Conservation (phyloP, 2,888 invertebrate genomes). For the Tetheella fluctuosa region DNA sequence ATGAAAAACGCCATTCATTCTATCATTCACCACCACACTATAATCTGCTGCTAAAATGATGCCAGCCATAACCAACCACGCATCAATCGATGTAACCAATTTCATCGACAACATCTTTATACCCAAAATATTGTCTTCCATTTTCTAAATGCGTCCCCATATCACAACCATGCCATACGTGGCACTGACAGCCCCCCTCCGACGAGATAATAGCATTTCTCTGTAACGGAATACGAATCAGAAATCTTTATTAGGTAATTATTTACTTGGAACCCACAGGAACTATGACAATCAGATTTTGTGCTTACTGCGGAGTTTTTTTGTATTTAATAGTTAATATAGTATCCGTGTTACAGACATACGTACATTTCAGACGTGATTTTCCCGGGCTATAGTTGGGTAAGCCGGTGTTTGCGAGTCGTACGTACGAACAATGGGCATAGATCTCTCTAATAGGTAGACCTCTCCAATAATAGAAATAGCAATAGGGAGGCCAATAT, state of each 20-base stretch:
- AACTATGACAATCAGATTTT: slow-evolving; percentile 44
- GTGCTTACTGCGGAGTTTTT: slow-evolving; percentile 17
- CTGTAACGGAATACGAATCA: slow-evolving; percentile 38
- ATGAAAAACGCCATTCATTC: too few species aligned
- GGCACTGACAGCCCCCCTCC: slow-evolving; percentile 28
- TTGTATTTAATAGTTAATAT: not conserved
- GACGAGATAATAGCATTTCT: slow-evolving; percentile 44
- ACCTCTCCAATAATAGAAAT: too few species aligned
- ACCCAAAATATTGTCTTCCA: not conserved
- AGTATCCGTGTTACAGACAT: too few species aligned
- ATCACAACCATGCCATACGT: slow-evolving; percentile 5
- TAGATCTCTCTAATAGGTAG: too few species aligned
- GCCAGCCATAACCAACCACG: too few species aligned
- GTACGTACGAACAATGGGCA: too few species aligned
- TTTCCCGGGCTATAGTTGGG: too few species aligned
- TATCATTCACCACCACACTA: too few species aligned
- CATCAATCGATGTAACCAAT: not conserved
- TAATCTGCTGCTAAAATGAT: too few species aligned
- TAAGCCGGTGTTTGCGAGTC: too few species aligned
- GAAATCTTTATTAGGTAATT: slow-evolving; percentile 54
- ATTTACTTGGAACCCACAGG: slow-evolving; percentile 36
- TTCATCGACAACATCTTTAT: not conserved
- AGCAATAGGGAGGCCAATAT: too few species aligned
- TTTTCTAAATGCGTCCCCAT: slow-evolving; percentile 10
- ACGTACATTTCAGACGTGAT: too few species aligned